Evolutionary conservation across 1,140 invertebrate species (phyloP).

Genomic region (Galleria mellonella): DNA sequence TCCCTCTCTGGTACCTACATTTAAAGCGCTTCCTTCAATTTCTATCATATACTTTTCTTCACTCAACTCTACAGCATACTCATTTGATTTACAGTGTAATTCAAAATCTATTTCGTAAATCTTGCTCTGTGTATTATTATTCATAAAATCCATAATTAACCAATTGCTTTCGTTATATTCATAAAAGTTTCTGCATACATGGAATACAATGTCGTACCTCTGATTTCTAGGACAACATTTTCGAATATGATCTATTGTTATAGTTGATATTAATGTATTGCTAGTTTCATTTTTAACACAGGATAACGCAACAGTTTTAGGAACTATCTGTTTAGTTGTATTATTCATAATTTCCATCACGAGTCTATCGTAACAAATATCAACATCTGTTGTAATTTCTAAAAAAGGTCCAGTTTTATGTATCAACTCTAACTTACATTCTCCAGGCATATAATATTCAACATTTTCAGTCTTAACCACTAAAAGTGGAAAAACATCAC

Average conservation of each 20-base stretch:
- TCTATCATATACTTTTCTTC: conserved; percentile 27
- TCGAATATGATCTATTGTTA: conserved; percentile 32
- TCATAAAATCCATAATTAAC: conserved; percentile 23
- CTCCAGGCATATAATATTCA: conserved; percentile 30
- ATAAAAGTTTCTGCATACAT: conserved; percentile 31
- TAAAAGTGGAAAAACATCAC: conserved; percentile 30
- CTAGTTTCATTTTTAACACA: conserved; percentile 33
- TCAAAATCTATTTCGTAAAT: conserved; percentile 45
- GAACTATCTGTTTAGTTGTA: conserved; percentile 36
- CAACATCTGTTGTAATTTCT: conserved; percentile 14
- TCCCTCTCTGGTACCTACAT: conserved; percentile 17
- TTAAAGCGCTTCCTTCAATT: conserved; percentile 32
- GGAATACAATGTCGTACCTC: conserved; percentile 31
- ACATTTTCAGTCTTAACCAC: conserved; percentile 31
- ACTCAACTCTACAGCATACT: conserved; percentile 42
- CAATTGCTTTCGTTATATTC: conserved; percentile 16
- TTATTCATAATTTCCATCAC: conserved; percentile 39
- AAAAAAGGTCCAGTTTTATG: conserved; percentile 20
- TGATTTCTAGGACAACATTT: conserved; percentile 53
- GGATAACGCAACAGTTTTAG: conserved; percentile 42
- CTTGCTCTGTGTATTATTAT: conserved; percentile 12
- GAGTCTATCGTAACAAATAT: conserved; percentile 45
- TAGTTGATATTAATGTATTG: conserved; percentile 8
- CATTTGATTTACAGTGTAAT: conserved; percentile 41
- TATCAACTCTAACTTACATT: conserved; percentile 31